Evolutionary conservation across 2,888 invertebrate genomes (phyloP), one percentile per base, ranked within the genome.

Genomic region (Drosophila nigricruria): DNA sequence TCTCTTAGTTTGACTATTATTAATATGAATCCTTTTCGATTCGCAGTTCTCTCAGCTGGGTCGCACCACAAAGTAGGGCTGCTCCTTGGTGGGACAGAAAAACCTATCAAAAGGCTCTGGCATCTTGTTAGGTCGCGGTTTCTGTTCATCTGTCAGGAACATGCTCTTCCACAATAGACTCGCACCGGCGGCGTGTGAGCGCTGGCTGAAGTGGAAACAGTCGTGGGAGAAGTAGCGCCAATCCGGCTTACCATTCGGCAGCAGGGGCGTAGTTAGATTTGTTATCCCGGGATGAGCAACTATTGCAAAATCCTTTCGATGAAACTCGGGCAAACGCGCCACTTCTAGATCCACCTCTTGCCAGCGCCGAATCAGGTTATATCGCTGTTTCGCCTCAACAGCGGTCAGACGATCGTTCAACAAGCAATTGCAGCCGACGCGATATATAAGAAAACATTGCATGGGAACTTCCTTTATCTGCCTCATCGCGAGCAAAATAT

Each of bases 181-280:
- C 5, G 94, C 92, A 74, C 93, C 91, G 90, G 92, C 88, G 6
- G 95, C 94, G 81, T 95, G 94, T 52, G 93, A 93, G 73, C 94
- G 94, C 82, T 95, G 95, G 82, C 94, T 94, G 14, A 94, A 93
- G 84, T 95, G 95, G 77, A 95, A 95, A 84, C 95, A 95, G 88
- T 95, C 95, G 27, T 91, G 90, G 0, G 94, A 94, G 59, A 95
- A 89, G 81, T 93, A 94, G 6, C 93, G 91, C 70, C 93, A 92
- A 90, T 95, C 95, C 0, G 92, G 88, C 1, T 80, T 73, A 5
- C 94, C 94, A 64, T 93, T 85, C 6, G 88, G 63, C n/a, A 69
- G 71, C 12, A 23, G 69, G 3, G 94, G 94, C 18, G 94, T 74
- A 0, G 73, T 74, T 2, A 83, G 23, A 43, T 91, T 70, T 67